phyloP scores from a whole-genome alignment of 2,113 vertebrate species.

The Phrynosoma platyrhinos region DNA sequence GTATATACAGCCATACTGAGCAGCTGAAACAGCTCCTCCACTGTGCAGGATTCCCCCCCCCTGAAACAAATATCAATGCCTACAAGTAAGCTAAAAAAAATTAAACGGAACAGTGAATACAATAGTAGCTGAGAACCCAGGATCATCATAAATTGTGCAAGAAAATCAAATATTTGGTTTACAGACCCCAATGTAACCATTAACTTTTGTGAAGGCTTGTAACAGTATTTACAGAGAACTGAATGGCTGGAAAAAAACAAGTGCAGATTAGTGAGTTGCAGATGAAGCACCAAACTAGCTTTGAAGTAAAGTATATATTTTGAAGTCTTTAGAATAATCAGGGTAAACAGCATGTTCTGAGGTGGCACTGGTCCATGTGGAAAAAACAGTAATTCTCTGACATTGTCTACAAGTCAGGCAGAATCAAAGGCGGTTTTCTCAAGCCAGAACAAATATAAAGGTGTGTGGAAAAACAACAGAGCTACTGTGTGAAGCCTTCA shows the following conservation, averaged over 20 bases:
- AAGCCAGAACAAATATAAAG: not conserved
- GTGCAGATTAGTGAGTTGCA: slow-evolving; percentile 19
- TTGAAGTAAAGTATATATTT: slow-evolving; percentile 2
- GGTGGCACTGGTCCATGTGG: not conserved
- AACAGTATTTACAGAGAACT: slow-evolving; percentile 59
- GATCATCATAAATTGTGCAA: slow-evolving; percentile 76
- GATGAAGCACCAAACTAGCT: slow-evolving; percentile 4
- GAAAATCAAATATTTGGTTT: slow-evolving; percentile 88
- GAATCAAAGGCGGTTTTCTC: not conserved
- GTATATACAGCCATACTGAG: no score
- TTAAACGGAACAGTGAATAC: slow-evolving; percentile 56
- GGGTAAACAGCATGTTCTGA: not conserved
- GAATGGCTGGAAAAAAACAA: not conserved
- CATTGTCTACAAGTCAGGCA: not conserved
- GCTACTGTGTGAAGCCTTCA: not conserved
- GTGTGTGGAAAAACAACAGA: not conserved
- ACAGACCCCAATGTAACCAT: slow-evolving; percentile 79
- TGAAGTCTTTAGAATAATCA: not conserved
- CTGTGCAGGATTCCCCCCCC: not conserved
- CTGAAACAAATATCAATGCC: slow-evolving; percentile 20
- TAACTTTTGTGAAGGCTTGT: slow-evolving; percentile 80
- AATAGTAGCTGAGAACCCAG: slow-evolving; percentile 51
- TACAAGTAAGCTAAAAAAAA: slow-evolving; percentile 53
- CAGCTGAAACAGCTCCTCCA: not conserved
- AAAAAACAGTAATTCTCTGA: not conserved